Evolutionary conservation across 2,797 vertebrate species (phyloP).

Genomic region (Phataginus tetradactyla): DNA sequence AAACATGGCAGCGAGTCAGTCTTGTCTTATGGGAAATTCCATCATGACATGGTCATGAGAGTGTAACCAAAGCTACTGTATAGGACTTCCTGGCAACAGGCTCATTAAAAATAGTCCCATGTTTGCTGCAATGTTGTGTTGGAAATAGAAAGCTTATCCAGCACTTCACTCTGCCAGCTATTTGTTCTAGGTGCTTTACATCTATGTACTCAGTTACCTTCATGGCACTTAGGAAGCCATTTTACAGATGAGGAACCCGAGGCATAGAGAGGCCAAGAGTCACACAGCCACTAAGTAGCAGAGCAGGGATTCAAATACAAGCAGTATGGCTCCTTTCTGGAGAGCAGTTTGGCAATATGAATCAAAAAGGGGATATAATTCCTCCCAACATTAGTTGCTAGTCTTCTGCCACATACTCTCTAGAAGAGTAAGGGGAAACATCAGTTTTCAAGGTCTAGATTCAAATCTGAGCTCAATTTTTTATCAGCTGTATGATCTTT

Average conservation of each 20-base stretch:
- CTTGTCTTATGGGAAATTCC: background rate
- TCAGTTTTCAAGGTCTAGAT: background rate
- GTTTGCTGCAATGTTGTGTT: background rate
- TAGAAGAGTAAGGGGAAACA: background rate
- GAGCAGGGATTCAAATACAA: conserved; percentile 20
- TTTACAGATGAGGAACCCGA: background rate
- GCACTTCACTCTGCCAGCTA: background rate
- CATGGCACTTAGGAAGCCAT: background rate
- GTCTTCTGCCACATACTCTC: background rate
- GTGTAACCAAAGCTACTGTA: background rate
- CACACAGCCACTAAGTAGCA: background rate
- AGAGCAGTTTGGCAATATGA: background rate
- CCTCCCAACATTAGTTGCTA: background rate
- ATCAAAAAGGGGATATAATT: background rate
- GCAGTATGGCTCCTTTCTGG: background rate
- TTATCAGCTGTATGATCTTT: conserved; percentile 23
- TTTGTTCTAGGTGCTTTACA: background rate
- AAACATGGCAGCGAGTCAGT: background rate
- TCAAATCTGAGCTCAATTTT: conserved; percentile 16
- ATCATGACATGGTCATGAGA: background rate
- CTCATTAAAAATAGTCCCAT: background rate
- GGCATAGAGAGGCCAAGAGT: background rate
- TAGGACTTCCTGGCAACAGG: background rate
- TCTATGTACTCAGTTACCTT: background rate
- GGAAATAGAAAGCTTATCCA: background rate